phyloP scores from a whole-genome alignment of 2,888 invertebrate species.

The Athetis lepigone region DNA sequence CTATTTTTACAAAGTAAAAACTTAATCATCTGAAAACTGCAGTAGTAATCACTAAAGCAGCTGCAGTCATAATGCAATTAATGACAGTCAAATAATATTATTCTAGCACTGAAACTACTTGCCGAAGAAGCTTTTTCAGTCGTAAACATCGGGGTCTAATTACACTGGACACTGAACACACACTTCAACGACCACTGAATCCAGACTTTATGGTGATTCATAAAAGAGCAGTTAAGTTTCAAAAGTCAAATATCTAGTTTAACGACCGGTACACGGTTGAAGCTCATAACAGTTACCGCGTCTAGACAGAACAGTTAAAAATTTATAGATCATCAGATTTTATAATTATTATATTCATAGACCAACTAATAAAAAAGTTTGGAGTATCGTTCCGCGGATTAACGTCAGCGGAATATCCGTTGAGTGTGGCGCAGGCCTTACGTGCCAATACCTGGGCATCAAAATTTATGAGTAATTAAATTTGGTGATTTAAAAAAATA shows the following conservation, averaged over 20 bases:
- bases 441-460: not conserved
- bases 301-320: slow-evolving; percentile 49
- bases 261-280: slow-evolving; percentile 27
- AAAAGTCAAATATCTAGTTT: slow-evolving; percentile 46
- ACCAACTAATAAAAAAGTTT: too few relatives aligned
- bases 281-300: slow-evolving; percentile 32
- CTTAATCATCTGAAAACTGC: not conserved
- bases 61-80: slow-evolving; percentile 28
- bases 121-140: slow-evolving; percentile 5
- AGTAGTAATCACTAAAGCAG: not conserved
- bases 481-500: not conserved
- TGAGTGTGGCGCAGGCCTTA: too few relatives aligned
- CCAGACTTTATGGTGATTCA: slow-evolving; percentile 41
- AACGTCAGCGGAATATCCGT: too few relatives aligned
- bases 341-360: slow-evolving; percentile 6
- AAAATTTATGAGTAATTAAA: not conserved
- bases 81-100: slow-evolving; percentile 16
- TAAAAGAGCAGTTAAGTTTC: slow-evolving; percentile 45
- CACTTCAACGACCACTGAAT: slow-evolving; percentile 17
- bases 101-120: slow-evolving; percentile 16
- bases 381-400: too few relatives aligned
- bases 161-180: slow-evolving; percentile 25
- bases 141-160: slow-evolving; percentile 21
- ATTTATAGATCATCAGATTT: slow-evolving; percentile 11
- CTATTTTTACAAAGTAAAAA: not conserved